Percentiles rank a stretch among this genome's conserved stretches.
phyloP scores from a whole-genome alignment of 2,888 invertebrate genomes.

The Diogma glabrata region DNA sequence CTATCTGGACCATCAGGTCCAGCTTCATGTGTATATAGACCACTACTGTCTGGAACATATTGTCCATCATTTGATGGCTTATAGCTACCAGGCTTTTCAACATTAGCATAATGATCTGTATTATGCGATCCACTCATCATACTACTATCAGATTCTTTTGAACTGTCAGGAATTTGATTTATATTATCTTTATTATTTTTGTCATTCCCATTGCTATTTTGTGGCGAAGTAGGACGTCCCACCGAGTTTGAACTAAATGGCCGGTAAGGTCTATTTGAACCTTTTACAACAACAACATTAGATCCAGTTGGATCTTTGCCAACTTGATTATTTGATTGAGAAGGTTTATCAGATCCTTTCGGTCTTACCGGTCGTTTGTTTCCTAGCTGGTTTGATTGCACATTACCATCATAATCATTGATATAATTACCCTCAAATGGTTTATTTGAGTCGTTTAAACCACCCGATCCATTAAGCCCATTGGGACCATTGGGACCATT shows the following conservation, averaged over 20 bases:
- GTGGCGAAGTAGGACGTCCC: too few relatives aligned
- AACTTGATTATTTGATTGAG: too few relatives aligned
- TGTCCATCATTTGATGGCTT: slow-evolving; percentile 8
- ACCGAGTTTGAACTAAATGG: too few relatives aligned
- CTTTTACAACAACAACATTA: too few relatives aligned
- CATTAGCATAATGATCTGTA: background rate
- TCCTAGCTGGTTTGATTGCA: too few relatives aligned
- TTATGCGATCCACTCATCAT: background rate
- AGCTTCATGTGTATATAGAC: slow-evolving; percentile 14
- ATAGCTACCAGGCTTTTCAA: background rate
- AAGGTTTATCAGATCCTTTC: slow-evolving; percentile 15
- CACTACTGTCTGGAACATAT: slow-evolving; percentile 9
- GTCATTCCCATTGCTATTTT: too few relatives aligned
- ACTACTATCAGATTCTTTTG: slow-evolving; percentile 23
- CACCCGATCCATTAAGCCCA: slow-evolving; percentile 18
- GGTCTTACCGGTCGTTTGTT: slow-evolving; percentile 39
- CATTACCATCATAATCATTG: slow-evolving; percentile 14
- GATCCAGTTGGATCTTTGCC: too few relatives aligned
- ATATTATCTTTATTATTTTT: too few relatives aligned
- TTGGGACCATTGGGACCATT: background rate
- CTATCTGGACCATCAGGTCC: background rate
- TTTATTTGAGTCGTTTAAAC: background rate
- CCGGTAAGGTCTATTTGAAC: slow-evolving; percentile 21
- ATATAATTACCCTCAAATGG: background rate
- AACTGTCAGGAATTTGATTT: slow-evolving; percentile 21